A percentile compares a stretch with the other conserved stretches of the same genome.
phyloP scores from a whole-genome alignment of 1,140 invertebrate genomes.

The Philopotamus ludificatus region DNA sequence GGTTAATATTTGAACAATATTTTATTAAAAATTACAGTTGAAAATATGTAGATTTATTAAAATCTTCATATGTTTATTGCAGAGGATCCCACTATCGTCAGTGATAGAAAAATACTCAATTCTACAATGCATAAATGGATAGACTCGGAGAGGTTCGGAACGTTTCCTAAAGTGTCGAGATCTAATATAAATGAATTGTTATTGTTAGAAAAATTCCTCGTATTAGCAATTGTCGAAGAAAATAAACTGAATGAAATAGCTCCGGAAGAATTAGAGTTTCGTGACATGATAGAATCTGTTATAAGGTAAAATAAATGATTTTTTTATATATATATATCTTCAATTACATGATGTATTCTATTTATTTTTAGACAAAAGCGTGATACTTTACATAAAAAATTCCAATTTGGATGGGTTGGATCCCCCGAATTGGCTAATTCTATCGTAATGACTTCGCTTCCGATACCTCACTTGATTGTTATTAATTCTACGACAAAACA shows the following conservation, averaged over 20 bases:
- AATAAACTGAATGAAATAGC: slow-evolving; percentile 81
- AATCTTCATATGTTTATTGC: slow-evolving; percentile 33
- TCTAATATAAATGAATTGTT: slow-evolving; percentile 82
- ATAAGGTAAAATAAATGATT: slow-evolving; percentile 54
- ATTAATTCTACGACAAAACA: slow-evolving; percentile 88
- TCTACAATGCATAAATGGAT: slow-evolving; percentile 80
- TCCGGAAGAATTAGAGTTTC: slow-evolving; percentile 78
- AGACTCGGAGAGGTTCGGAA: slow-evolving; percentile 84
- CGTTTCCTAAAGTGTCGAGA: slow-evolving; percentile 83
- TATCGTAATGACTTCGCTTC: slow-evolving; percentile 81
- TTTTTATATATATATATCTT: not conserved
- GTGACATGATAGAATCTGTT: slow-evolving; percentile 81
- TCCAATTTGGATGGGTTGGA: slow-evolving; percentile 92
- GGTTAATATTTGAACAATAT: slow-evolving; percentile 52
- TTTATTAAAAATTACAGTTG: not conserved
- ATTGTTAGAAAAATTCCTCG: slow-evolving; percentile 82
- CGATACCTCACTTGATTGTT: slow-evolving; percentile 83
- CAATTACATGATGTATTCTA: not conserved
- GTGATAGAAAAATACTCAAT: slow-evolving; percentile 61
- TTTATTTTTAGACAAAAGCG: slow-evolving; percentile 61
- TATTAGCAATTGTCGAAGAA: slow-evolving; percentile 83
- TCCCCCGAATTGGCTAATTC: slow-evolving; percentile 84
- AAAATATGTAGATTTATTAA: not conserved
- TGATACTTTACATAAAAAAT: slow-evolving; percentile 75
- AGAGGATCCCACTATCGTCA: slow-evolving; percentile 53